phyloP scores from a whole-genome alignment of 2,888 invertebrate species.

The Heteropelma amictum region DNA sequence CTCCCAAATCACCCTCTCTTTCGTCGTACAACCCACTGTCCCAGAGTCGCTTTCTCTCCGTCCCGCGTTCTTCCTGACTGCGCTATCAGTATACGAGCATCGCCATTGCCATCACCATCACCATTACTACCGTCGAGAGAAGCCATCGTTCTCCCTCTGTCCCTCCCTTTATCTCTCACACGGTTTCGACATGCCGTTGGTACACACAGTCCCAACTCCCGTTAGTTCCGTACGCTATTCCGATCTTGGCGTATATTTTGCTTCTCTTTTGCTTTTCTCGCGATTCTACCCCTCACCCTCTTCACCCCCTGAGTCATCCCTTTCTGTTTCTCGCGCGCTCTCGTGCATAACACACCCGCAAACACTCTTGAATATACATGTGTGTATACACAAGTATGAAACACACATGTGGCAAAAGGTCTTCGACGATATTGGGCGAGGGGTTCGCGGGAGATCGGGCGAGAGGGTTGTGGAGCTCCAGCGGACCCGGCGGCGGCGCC shows the following conservation, averaged over 20 bases:
- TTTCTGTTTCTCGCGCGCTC: conserved; percentile 30
- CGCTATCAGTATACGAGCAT: conserved; percentile 64
- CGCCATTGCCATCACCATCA: conserved; percentile 70
- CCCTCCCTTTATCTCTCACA: background rate
- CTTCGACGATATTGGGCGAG: conserved; percentile 51
- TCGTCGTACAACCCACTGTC: conserved; percentile 47
- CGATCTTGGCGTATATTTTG: conserved; percentile 44
- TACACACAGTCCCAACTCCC: conserved; percentile 10
- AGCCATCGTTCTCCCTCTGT: conserved; percentile 55
- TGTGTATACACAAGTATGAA: background rate
- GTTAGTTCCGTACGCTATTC: conserved; percentile 18
- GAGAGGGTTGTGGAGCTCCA: background rate
- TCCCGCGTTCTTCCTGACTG: conserved; percentile 59
- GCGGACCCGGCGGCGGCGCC: conserved; percentile 52
- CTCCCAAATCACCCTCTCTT: conserved; percentile 27
- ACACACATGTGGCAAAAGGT: conserved; percentile 46
- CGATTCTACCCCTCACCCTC: conserved; percentile 19
- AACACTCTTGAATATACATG: background rate
- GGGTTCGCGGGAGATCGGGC: conserved; percentile 9
- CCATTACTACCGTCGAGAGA: conserved; percentile 71
- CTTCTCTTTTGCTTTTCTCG: conserved; percentile 36
- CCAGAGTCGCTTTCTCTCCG: conserved; percentile 43
- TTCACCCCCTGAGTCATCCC: conserved; percentile 44
- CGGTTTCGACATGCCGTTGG: conserved; percentile 34
- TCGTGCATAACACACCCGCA: conserved; percentile 16